phyloP scores from a whole-genome alignment of 1,140 invertebrate genomes.

The Hyphantria cunea region DNA sequence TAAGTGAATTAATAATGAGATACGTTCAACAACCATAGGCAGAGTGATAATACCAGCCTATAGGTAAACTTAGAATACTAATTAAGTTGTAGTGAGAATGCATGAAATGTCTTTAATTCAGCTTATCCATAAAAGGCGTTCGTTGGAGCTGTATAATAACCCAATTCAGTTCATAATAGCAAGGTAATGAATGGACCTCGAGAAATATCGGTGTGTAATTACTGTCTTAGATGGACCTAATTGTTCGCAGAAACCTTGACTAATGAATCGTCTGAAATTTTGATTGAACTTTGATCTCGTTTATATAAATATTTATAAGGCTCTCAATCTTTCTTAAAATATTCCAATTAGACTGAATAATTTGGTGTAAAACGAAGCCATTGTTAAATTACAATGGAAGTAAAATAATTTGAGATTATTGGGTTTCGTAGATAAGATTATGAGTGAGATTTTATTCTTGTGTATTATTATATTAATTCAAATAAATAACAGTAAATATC shows the following conservation, averaged over 20 bases:
- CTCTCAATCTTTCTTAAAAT: background rate
- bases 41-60: too few relatives aligned
- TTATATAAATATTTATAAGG: background rate
- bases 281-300: background rate
- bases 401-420: too few relatives aligned
- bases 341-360: background rate
- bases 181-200: conserved; percentile 17
- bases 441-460: too few relatives aligned
- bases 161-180: conserved; percentile 11
- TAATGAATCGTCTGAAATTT: conserved; percentile 6
- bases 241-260: conserved; percentile 1
- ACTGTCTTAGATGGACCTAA: background rate
- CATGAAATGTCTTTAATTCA: background rate
- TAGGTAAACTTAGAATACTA: too few relatives aligned
- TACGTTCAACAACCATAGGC: too few relatives aligned
- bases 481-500: too few relatives aligned
- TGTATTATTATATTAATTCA: too few relatives aligned
- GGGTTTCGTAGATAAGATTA: too few relatives aligned
- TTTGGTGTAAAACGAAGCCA: too few relatives aligned
- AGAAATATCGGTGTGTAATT: conserved; percentile 20
- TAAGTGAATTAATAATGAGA: too few relatives aligned
- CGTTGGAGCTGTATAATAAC: conserved; percentile 21
- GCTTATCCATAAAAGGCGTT: background rate
- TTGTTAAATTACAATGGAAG: too few relatives aligned
- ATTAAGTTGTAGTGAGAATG: background rate